Evolutionary conservation across 2,888 invertebrate species (phyloP), one percentile per base, ranked within the genome.

Genomic region (Luffia ferchaultella): DNA sequence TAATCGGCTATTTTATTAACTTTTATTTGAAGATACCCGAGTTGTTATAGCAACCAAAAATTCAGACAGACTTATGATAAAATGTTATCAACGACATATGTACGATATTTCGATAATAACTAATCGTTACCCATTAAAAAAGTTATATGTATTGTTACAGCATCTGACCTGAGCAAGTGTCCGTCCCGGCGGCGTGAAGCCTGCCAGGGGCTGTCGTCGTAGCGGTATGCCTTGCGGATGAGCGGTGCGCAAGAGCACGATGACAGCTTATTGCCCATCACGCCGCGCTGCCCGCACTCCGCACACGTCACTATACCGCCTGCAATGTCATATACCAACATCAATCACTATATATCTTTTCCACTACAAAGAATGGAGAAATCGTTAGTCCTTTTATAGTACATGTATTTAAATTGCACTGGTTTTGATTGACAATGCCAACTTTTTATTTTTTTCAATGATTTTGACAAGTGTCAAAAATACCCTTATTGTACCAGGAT

Each of bases 221-320:
- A 95, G 73, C 96, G 92, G 86, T 97, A 97, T 73, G 94, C 95
- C 88, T 96, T 97, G 86, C 96, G 92, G 85, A 96, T 92, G 74
- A 97, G 89, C 68, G 97, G 97, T 69, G 96, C 97, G 87, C 97
- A 97, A 69, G 96, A 95, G 87, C 96, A 96, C 85, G 94, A 94
- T 79, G 95, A 95, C 76, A 97, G 87, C 88, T 97, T 97, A 88
- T 97, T 97, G 85, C 97, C 97, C 97, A 97, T 96, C 76, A 89
- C 86, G 76, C 86, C 88, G 83, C 88, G 86, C 76, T 83, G 76
- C 65, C 85, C 85, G 68, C 85, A 85, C 73, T 85, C 84, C 68
- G 78, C 77, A 76, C 83, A 85, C 76, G 79, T 80, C 73, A 79
- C 79, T 82, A 84, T 79, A 77, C 77, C 86, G 82, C 85, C 85